A percentile compares a stretch with the other conserved stretches of the same genome.
Evolutionary conservation across 2,113 vertebrate genomes (phyloP).

Genomic region (Anoura caudifer): DNA sequence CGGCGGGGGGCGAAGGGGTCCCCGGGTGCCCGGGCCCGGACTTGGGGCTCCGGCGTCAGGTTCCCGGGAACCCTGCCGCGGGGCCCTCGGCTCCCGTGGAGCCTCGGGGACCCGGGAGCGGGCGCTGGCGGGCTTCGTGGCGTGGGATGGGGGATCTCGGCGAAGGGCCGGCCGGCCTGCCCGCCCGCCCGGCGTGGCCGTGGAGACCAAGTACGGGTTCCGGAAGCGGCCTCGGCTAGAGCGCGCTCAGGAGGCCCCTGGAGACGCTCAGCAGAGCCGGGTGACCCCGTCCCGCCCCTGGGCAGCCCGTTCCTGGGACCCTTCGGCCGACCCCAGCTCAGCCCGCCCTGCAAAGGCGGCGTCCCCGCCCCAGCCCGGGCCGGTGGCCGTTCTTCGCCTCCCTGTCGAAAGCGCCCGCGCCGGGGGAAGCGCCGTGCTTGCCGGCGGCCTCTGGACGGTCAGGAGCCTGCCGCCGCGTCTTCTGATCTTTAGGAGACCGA

Average conservation of each 20-base stretch:
- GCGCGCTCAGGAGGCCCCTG: not conserved
- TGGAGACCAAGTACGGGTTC: not conserved
- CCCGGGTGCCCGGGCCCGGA: not conserved
- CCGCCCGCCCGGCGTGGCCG: not conserved
- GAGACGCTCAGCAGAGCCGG: not conserved
- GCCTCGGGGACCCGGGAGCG: not conserved
- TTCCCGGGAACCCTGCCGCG: not conserved
- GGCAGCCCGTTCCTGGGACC: not conserved
- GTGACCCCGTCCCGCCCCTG: not conserved
- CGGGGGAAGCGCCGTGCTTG: not conserved
- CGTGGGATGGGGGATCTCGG: not conserved
- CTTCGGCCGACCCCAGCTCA: not conserved
- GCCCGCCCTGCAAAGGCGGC: not conserved
- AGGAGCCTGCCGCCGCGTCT: not conserved
- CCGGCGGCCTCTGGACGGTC: not conserved
- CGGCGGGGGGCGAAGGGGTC: not conserved
- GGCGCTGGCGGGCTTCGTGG: not conserved
- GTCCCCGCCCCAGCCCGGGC: not conserved
- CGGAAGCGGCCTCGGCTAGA: not conserved
- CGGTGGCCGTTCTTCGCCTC: not conserved
- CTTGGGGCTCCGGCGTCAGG: not conserved
- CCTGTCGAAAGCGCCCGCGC: not conserved
- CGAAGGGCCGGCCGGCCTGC: not conserved
- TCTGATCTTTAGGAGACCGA: not conserved
- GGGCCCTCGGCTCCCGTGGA: not conserved